A percentile compares a stretch with the other conserved stretches of the same genome.
phyloP scores from a whole-genome alignment of 2,113 vertebrate genomes.

The Danio rerio region DNA sequence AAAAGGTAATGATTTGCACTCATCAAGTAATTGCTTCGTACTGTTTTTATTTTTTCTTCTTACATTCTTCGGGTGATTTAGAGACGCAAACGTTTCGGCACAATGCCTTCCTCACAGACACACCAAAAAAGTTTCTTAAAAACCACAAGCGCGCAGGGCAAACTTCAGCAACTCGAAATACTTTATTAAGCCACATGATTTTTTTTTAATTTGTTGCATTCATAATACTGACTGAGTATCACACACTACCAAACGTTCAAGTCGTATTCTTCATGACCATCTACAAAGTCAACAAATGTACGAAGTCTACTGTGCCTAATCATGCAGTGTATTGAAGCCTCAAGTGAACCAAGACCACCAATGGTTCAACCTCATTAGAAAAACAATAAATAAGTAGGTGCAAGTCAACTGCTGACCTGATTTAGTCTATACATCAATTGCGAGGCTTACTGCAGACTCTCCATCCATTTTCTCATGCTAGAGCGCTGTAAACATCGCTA shows the following conservation, averaged over 20 bases:
- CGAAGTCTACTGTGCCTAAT: not conserved
- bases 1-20: no score
- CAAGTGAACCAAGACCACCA: not conserved
- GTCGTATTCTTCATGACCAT: not conserved
- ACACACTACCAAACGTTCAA: not conserved
- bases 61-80: no score
- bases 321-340: not conserved
- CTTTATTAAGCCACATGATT: not conserved
- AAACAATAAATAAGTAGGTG: not conserved
- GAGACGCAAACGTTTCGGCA: no score
- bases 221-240: not conserved
- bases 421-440: not conserved
- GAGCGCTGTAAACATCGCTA: conserved; percentile 23
- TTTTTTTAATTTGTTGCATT: not conserved
- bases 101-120: no score
- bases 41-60: no score
- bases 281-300: not conserved
- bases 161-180: no score
- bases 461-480: not conserved
- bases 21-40: no score
- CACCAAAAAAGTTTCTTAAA: no score
- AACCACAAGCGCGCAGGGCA: no score
- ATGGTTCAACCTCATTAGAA: not conserved
- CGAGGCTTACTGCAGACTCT: not conserved
- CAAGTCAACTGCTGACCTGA: conserved; percentile 3